Percentiles rank a stretch among this genome's conserved stretches.
These are phyloP conservation scores for Pempheris klunzingeri DNA, from an alignment of 2,797 vertebrate species.

Conservation along the genomic window DNA sequence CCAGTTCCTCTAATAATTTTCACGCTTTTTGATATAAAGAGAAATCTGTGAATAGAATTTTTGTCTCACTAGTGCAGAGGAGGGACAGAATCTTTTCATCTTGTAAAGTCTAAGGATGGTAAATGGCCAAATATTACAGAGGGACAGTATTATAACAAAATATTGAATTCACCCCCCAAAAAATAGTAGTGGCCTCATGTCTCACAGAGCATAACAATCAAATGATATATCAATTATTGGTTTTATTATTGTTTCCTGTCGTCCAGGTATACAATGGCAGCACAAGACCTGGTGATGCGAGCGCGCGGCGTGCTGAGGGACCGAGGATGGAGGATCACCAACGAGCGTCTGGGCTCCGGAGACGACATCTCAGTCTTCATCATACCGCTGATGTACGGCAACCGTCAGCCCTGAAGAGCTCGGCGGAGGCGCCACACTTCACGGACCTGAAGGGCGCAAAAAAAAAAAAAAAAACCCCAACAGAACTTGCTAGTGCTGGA, in stretches of 20 bases:
- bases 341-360: slow-evolving; percentile 95
- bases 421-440: background rate
- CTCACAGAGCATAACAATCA: background rate
- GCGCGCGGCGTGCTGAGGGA: slow-evolving; percentile 95
- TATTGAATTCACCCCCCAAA: background rate
- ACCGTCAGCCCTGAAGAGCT: slow-evolving; percentile 85
- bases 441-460: slow-evolving; percentile 9
- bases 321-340: slow-evolving; percentile 96
- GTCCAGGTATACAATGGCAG: slow-evolving; percentile 94
- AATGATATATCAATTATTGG: too few relatives aligned
- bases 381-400: slow-evolving; percentile 95
- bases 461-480: too few relatives aligned
- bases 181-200: background rate
- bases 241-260: background rate
- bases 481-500: slow-evolving; percentile 22
- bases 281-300: slow-evolving; percentile 98
- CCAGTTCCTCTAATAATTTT: background rate
- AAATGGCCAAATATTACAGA: background rate
- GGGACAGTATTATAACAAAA: background rate
- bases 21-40: background rate
- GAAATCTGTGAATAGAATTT: background rate
- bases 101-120: background rate
- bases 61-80: background rate
- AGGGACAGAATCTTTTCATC: background rate
- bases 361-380: slow-evolving; percentile 98